Evolutionary conservation across 2,888 invertebrate species (phyloP), one percentile per base, ranked within the genome.

Genomic region (Drosophila mimetica): DNA sequence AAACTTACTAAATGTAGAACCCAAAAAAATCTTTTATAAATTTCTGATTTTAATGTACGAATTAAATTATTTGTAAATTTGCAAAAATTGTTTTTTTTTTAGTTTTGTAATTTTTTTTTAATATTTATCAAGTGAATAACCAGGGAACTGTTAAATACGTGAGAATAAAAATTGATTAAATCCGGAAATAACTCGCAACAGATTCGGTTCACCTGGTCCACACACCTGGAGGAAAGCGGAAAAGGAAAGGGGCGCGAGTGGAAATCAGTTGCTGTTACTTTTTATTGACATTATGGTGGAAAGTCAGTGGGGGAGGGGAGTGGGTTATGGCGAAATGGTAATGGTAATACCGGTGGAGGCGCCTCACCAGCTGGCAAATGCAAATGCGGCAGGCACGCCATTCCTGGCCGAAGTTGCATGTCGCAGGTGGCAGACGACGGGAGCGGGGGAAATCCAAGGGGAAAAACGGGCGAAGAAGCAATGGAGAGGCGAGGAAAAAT

Each of bases 201-300:
- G 9, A 36, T 36, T 36, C 36, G 36, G 14, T 14, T 14, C 36
- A 14, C 9, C 25, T 4, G 41, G 20, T 5, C 20, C 20, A 13
- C 13, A 6, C 20, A 41, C 20, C 41, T 41, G 41, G 18, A 18
- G 11, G 16, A 39, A n/a, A 25, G 18, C 18, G 11, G 16, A 39
- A n/a, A 25, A 5, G 11, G 39, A 39, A 18, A 9, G 18, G 34
- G 16, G 7, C 37, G 13, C 42, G 14, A 39, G 46, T 18, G n/a
- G 18, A 61, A 66, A 71, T 61, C 61, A 57, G 44, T 60, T 63
- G 60, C 50, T 36, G 58, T 72, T 57, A 54, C 60, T 34, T 67
- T 55, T 65, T 73, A 76, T 76, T 73, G 76, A 67, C 74, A 64
- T 51, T 63, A 39, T 34, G 55, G 55, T 32, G 9, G 22, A 36